phyloP scores from a whole-genome alignment of 2,797 vertebrate genomes.

The Erithacus rubecula region DNA sequence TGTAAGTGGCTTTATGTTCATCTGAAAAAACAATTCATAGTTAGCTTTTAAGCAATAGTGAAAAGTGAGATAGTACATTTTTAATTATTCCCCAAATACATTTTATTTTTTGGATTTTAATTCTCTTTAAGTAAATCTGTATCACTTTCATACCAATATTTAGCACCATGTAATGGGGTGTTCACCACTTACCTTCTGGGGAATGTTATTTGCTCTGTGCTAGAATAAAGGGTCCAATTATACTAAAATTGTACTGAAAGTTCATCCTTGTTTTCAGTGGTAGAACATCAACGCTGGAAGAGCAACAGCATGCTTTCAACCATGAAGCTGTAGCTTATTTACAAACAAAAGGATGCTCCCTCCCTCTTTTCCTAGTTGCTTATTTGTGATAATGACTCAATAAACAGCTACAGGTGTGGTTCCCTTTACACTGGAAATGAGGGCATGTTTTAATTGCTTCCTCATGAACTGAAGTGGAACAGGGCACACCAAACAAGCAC shows the following conservation, averaged over 20 bases:
- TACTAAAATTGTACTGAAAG: neutral
- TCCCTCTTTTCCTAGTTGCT: constrained; percentile 43
- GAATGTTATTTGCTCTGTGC: neutral
- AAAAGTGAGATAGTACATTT: neutral
- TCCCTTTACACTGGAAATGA: neutral
- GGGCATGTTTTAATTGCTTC: neutral
- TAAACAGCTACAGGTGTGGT: neutral
- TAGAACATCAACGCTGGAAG: neutral
- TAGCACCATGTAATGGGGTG: constrained; percentile 56
- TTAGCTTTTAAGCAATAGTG: constrained; percentile 30
- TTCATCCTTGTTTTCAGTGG: neutral
- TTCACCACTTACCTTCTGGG: constrained; percentile 5
- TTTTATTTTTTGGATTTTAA: neutral
- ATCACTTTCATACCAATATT: neutral
- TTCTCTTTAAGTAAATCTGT: neutral
- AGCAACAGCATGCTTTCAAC: constrained; percentile 47
- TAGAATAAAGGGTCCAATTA: constrained; percentile 1
- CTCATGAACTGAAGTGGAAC: neutral
- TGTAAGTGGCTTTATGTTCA: neutral
- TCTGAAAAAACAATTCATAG: neutral
- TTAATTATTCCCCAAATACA: neutral
- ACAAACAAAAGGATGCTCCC: constrained; percentile 41
- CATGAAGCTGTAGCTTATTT: constrained; percentile 62
- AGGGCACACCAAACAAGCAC: neutral
- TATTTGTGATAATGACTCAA: neutral